These are phyloP conservation scores for Hyperopisus bebe DNA, from an alignment of 2,113 vertebrate genomes.

Conservation along the genomic window DNA sequence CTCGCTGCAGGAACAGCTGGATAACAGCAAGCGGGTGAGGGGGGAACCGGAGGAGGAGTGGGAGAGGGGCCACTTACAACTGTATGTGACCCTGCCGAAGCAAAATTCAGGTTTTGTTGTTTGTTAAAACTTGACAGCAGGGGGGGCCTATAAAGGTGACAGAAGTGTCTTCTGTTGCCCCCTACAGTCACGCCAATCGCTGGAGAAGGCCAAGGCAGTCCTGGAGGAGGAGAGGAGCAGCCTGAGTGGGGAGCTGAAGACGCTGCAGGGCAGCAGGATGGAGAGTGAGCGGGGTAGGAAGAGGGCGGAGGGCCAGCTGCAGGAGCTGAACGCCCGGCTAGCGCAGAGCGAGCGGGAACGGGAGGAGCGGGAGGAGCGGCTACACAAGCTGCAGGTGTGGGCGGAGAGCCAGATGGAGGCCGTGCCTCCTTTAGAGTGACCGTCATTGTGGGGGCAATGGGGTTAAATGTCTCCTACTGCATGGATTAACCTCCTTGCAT, in stretches of 20 bases:
- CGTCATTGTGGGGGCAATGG: background rate
- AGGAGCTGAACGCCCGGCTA: slow-evolving; percentile 66
- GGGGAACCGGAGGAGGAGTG: background rate
- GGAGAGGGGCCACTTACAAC: background rate
- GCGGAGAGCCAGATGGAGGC: background rate
- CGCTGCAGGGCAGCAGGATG: slow-evolving; percentile 61
- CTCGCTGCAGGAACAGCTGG: slow-evolving; percentile 75
- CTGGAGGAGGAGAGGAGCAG: slow-evolving; percentile 69
- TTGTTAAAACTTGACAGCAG: background rate
- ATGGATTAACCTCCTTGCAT: background rate
- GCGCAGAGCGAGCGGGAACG: slow-evolving; percentile 66
- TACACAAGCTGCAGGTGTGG: slow-evolving; percentile 71
- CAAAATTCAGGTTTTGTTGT: background rate
- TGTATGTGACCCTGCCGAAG: background rate
- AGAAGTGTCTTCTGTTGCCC: background rate
- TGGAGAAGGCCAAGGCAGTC: slow-evolving; percentile 72
- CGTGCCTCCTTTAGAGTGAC: background rate
- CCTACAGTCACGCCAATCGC: slow-evolving; percentile 60
- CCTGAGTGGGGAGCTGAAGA: slow-evolving; percentile 64
- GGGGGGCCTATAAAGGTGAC: background rate
- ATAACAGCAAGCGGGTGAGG: slow-evolving; percentile 75
- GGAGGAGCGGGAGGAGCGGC: slow-evolving; percentile 62
- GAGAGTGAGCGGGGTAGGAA: slow-evolving; percentile 76
- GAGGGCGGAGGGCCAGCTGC: slow-evolving; percentile 69
- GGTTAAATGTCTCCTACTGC: background rate